Evolutionary conservation across 2,113 vertebrate species (phyloP), one percentile per base, ranked within the genome.

Genomic region (Camelus bactrianus): DNA sequence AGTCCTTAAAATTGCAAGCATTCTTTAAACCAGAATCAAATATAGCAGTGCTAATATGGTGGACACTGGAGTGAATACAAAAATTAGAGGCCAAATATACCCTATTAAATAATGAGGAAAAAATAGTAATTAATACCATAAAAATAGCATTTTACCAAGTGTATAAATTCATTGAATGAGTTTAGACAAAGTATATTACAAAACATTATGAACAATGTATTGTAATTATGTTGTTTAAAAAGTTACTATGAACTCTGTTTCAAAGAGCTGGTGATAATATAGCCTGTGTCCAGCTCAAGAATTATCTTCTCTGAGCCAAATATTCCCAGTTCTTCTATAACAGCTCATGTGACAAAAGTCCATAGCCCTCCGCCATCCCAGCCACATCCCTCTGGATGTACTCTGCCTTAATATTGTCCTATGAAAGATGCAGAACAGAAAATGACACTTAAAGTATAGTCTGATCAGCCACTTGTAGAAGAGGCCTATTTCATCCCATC

Each of bases 11-110:
- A 90, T 38, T 48, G 9, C 80, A 87, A 22, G 22, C 35, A 79
- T 84, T 86, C 84, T 94, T 89, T 93, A 28, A 93, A 80, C 94
- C 32, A 69, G 35, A 95, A 83, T 94, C 93, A 35, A 95, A 92
- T 89, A 94, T 82, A 35, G 67, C 30, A 94, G 46, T 28, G 50
- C 50, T 89, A 76, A 76, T 54, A 75, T n/a, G 20, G 12, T 70
- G 32, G 69, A 28, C 73, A 77, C n/a, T 46, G 11, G 6, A 48
- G 56, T 52, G 77, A 86, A 79, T 62, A 64, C 93, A 94, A 62
- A 92, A 94, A 56, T 86, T 46, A 75, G 82, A 95, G n/a, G 17
- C 46, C 46, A 92, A 93, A 35, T 82, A 75, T n/a, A 88, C 32
- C 32, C 91, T 75, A 94, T 28, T 92, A 64, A 50, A 93, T 58